A percentile compares a stretch with the other conserved stretches of the same genome.
Evolutionary conservation across 2,888 invertebrate species (phyloP).

Genomic region (Salticus scenicus): DNA sequence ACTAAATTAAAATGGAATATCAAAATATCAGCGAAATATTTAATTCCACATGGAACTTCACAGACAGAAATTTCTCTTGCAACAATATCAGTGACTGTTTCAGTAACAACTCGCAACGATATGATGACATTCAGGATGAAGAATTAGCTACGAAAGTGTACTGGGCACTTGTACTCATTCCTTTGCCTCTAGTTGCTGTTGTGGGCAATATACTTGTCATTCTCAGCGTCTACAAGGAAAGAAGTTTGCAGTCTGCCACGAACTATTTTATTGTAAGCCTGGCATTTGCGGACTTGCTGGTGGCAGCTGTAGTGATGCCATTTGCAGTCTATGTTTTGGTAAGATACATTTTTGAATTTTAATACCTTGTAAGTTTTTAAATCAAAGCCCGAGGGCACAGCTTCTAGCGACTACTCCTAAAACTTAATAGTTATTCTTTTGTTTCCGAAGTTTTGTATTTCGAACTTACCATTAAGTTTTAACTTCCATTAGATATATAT

Average conservation of each 20-base stretch:
- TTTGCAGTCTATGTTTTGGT: constrained; percentile 99
- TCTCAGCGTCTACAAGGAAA: constrained; percentile 92
- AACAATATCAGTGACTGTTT: not conserved
- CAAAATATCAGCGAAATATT: not conserved
- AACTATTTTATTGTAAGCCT: constrained; percentile 99
- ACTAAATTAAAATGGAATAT: not conserved
- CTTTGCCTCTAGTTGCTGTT: constrained; percentile 94
- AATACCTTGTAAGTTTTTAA: no score
- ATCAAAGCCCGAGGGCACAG: no score
- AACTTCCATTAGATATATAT: no score
- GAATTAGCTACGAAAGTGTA: constrained; percentile 46
- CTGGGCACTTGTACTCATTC: constrained; percentile 81
- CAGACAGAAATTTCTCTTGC: not conserved
- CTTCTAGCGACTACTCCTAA: no score
- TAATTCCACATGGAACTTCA: not conserved
- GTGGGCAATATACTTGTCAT: constrained; percentile 99
- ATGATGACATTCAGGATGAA: not conserved
- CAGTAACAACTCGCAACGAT: not conserved
- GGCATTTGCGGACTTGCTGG: constrained; percentile 95
- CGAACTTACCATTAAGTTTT: no score
- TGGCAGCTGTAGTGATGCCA: constrained; percentile 98
- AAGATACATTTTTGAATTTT: no score
- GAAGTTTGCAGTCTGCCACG: constrained; percentile 95
- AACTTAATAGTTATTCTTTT: no score
- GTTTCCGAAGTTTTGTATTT: no score